Evolutionary conservation across 2,113 vertebrate genomes (phyloP), one percentile per base, ranked within the genome.

Genomic region (Nannobrachium achirus): DNA sequence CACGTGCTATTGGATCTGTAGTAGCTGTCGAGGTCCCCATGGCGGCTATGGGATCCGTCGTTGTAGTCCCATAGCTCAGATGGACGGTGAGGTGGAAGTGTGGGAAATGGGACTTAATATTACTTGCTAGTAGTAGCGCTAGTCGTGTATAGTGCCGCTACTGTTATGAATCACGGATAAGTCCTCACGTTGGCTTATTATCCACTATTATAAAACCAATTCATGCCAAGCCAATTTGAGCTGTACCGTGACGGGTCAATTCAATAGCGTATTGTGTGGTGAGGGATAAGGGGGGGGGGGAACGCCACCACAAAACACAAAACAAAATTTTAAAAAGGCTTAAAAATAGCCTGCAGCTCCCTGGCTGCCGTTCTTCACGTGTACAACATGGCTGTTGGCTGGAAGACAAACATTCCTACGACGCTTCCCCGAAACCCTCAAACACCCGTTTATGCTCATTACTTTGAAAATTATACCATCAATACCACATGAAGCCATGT

Each of bases 221-320:
- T 14, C n/a, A 14, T 48, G 45, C 45, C 11, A 6, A 48, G 45
- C 45, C 45, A n/a, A 44, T 19, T 7, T 44, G 51, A 51, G 50
- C 53, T 15, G 16, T 40, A 8, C 41, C 55, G 51, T 53, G 45
- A 56, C 61, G 67, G 48, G 46, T 6, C 56, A 76, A 71, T 63
- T 56, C 50, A 65, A 25, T 57, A 49, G 66, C 10, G 10, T 40
- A 44, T 9, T 39, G 42, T 49, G 49, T 46, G 14, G 3, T 60
- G 53, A 15, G 15, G 45, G 20, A 61, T 51, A 70, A 20, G n/a
- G 62, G 51, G n/a, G n/a, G n/a, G n/a, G n/a, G n/a, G n/a, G n/a
- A n/a, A n/a, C n/a, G n/a, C n/a, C n/a, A n/a, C n/a, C n/a, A n/a
- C n/a, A n/a, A n/a, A n/a, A 33, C 25, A 33, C 25, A 33, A 33